Base-by-base conservation (phyloP, 2,888 invertebrate species). In the Aradus depressus region DNA sequence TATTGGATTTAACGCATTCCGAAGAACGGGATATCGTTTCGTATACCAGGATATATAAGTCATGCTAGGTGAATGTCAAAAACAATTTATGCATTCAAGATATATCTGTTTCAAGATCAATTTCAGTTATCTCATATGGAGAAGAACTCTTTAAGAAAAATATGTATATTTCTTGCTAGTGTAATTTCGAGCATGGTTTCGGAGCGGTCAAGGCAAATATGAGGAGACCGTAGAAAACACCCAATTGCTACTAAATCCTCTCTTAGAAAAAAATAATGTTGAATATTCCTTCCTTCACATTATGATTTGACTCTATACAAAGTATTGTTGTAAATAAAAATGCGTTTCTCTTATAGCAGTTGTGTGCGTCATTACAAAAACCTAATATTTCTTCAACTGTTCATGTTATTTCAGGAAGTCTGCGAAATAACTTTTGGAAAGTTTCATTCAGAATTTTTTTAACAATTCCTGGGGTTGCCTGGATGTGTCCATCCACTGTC, bases 41-140 rank as follows among this genome's bases (percentile, higher is more conserved):
- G 41, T 34, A 32, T 43, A 23, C 44, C 55, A 39, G 51, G 52
- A 8, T 49, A 51, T 22, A 18, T 37, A 31, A 39, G 32, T 44
- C 38, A 50, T 38, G 50, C 49, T 16, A 42, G 52, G 35, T 52
- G 54, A 52, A 55, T 52, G 51, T 43, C 37, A 38, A 56, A 55
- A 32, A 44, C 44, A 8, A 52, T 56, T 50, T 50, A 52, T 28
- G 21, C 41, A 21, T 38, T 55, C 12, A 55, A 56, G 34, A 52
- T 56, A 23, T 52, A 43, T 28, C 21, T 52, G 31, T 52, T 50
- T 45, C 37, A 43, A 41, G 22, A 53, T 28, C 32, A 53, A 43
- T 55, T 52, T 39, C 22, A 43, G 10, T 43, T 55, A 23, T 35
- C 10, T 21, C 10, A 19, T n/a, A 14, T 22, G 4, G 50, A 53